Conservation (phyloP, 2,797 vertebrate species). For the Somateria mollissima region DNA sequence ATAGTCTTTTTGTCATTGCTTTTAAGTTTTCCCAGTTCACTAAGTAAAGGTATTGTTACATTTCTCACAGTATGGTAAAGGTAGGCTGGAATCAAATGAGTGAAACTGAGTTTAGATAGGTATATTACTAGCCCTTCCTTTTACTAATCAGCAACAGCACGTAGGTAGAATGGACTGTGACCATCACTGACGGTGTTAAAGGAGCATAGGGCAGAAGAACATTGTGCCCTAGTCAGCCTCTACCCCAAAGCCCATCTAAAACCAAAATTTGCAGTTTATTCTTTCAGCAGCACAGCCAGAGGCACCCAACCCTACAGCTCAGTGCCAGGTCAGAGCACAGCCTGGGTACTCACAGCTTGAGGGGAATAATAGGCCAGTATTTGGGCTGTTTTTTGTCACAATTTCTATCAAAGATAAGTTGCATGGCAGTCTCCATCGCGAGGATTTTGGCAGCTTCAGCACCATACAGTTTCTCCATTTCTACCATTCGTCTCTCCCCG, state of each 20-base stretch:
- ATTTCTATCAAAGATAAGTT: constrained; percentile 83
- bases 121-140: neutral
- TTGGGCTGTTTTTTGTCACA: constrained; percentile 94
- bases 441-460: constrained; percentile 88
- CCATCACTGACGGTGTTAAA: neutral
- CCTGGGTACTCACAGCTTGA: constrained; percentile 82
- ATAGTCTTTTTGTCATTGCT: neutral
- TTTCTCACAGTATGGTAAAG: neutral
- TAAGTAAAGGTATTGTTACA: neutral
- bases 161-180: neutral
- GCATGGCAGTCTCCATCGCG: constrained; percentile 90
- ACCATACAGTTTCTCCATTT: constrained; percentile 93
- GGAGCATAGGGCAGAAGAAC: neutral
- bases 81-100: neutral
- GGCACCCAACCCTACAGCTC: neutral
- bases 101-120: neutral
- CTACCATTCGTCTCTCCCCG: constrained; percentile 84
- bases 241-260: neutral
- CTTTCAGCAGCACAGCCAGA: constrained; percentile 10
- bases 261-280: neutral
- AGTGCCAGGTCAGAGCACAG: neutral
- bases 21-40: neutral
- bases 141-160: neutral
- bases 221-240: neutral
- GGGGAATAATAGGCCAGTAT: constrained; percentile 94